Conservation (phyloP, 1,140 invertebrate genomes). For the Drosophila saltans region DNA sequence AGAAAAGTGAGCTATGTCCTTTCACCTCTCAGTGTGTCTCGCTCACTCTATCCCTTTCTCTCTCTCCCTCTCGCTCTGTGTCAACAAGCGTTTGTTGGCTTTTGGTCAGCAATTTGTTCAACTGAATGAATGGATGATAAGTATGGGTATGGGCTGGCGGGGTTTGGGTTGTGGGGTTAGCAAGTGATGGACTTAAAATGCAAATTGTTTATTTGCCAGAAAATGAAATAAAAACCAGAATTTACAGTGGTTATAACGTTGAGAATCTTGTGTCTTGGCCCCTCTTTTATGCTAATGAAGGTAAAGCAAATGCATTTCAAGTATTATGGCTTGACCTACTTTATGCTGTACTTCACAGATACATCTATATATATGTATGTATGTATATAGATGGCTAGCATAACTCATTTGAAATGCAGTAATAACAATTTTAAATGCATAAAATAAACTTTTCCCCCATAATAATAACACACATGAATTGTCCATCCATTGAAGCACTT, state of each 20-base stretch:
- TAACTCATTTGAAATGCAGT: slow-evolving; percentile 34
- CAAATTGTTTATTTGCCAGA: slow-evolving; percentile 75
- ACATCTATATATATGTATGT: no score
- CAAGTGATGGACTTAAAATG: slow-evolving; percentile 63
- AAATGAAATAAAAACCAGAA: slow-evolving; percentile 32
- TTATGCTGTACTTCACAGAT: not conserved
- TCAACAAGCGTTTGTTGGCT: slow-evolving; percentile 50
- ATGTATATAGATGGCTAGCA: not conserved
- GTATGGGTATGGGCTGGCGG: slow-evolving; percentile 30
- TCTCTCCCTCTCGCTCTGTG: slow-evolving; percentile 22
- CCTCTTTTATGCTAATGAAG: slow-evolving; percentile 50
- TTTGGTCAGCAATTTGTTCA: slow-evolving; percentile 70
- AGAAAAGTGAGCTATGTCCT: slow-evolving; percentile 30
- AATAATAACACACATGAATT: not conserved
- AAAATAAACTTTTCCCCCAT: slow-evolving; percentile 24
- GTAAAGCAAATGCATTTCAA: slow-evolving; percentile 17
- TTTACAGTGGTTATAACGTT: slow-evolving; percentile 54
- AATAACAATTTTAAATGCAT: slow-evolving; percentile 55
- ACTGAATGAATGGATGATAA: slow-evolving; percentile 46
- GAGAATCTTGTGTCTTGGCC: slow-evolving; percentile 20
- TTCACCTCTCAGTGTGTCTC: slow-evolving; percentile 19
- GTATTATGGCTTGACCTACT: slow-evolving; percentile 52
- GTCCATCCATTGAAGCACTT: not conserved
- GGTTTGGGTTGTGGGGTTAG: slow-evolving; percentile 29
- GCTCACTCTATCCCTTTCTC: slow-evolving; percentile 15